Percentiles rank a stretch among this genome's conserved stretches.
Evolutionary conservation across 2,888 invertebrate genomes (phyloP).

Genomic region (Eugnorisma glareosa): DNA sequence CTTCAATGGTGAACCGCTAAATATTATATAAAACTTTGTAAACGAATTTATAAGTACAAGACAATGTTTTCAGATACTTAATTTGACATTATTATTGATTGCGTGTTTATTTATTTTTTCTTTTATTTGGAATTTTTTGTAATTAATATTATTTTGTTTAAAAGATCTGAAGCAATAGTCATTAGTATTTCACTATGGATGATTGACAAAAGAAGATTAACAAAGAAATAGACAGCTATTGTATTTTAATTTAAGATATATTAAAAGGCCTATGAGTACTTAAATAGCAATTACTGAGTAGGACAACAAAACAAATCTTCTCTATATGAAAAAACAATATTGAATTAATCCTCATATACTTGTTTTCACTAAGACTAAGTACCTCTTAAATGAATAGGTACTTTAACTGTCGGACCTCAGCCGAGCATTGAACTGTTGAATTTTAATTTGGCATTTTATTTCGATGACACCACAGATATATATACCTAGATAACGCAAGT

Average conservation of each 20-base stretch:
- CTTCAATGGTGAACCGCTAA: neutral
- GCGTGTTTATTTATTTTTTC: neutral
- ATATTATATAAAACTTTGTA: neutral
- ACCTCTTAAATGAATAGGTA: too few species aligned
- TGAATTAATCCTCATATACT: too few species aligned
- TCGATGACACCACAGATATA: too few species aligned
- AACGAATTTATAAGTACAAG: slow-evolving; percentile 20
- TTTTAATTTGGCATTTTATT: too few species aligned
- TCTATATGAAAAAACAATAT: neutral
- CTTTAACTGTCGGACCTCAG: too few species aligned
- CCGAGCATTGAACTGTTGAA: too few species aligned
- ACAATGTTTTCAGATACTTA: slow-evolving; percentile 37
- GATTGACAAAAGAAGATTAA: neutral
- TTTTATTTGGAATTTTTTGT: neutral
- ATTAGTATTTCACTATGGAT: neutral
- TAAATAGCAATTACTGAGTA: neutral
- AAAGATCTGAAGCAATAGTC: slow-evolving; percentile 30
- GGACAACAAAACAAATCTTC: neutral
- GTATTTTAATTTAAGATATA: neutral
- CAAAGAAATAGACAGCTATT: neutral
- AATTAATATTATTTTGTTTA: slow-evolving; percentile 1
- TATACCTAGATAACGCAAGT: too few species aligned
- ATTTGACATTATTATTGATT: slow-evolving; percentile 19
- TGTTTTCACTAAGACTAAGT: too few species aligned
- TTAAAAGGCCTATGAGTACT: slow-evolving; percentile 15